A percentile compares a stretch with the other conserved stretches of the same genome.
Evolutionary conservation across 2,113 vertebrate species (phyloP).

Genomic region (Zapus hudsonius): DNA sequence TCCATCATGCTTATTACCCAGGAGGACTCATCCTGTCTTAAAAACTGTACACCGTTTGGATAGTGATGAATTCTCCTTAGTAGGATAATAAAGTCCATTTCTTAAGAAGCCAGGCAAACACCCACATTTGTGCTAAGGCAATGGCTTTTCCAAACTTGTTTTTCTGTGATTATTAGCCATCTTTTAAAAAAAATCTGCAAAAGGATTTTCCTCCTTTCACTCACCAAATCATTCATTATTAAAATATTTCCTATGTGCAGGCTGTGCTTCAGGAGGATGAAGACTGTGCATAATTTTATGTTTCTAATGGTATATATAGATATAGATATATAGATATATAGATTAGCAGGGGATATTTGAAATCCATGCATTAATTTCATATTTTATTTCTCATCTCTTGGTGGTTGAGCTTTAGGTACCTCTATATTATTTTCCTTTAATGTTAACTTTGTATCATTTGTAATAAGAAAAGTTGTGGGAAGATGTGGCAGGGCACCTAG

Average conservation of each 20-base stretch:
- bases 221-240: background rate
- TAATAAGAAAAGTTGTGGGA: background rate
- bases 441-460: background rate
- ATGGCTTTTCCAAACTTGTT: background rate
- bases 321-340: too few species aligned
- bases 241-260: background rate
- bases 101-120: background rate
- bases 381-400: background rate
- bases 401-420: background rate
- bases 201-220: background rate
- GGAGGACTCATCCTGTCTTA: background rate
- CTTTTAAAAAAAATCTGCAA: too few species aligned
- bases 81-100: background rate
- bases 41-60: background rate
- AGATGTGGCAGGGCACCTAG: background rate
- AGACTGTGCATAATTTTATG: background rate
- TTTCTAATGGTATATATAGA: too few species aligned
- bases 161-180: background rate
- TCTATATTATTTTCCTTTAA: background rate
- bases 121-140: background rate
- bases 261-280: background rate
- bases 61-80: background rate
- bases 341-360: too few species aligned
- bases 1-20: background rate
- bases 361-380: too few species aligned